Evolutionary conservation across 92 coral and sea anemone species (phyloP).

Genomic region (Porites cylindrica): DNA sequence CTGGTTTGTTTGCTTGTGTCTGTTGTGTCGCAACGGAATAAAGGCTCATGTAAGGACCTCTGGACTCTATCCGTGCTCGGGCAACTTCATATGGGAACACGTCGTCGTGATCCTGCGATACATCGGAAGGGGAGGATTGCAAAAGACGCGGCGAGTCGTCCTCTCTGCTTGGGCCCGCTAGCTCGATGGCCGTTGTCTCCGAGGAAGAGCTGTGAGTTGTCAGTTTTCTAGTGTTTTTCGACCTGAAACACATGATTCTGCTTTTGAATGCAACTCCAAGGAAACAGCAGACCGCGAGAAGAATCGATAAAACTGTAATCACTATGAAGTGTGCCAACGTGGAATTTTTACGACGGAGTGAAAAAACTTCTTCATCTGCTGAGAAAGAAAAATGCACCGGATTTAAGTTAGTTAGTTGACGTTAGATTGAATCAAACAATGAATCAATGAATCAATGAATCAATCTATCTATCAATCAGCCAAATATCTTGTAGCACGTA

Average conservation of each 20-base stretch:
- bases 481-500: too few relatives aligned
- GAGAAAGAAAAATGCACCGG: background rate
- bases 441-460: too few relatives aligned
- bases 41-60: conserved; percentile 33
- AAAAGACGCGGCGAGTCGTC: conserved; percentile 2
- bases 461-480: too few relatives aligned
- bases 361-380: background rate
- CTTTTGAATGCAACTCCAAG: background rate
- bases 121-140: conserved; percentile 24
- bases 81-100: conserved; percentile 45
- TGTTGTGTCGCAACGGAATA: background rate
- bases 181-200: conserved; percentile 29
- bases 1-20: conserved; percentile 23
- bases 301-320: conserved; percentile 9
- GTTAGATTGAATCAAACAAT: too few relatives aligned
- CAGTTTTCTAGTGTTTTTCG: conserved; percentile 17
- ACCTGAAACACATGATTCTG: background rate
- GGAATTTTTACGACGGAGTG: background rate
- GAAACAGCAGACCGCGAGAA: conserved; percentile 12
- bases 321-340: background rate
- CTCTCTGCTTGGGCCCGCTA: background rate
- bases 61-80: background rate
- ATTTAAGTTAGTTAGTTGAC: too few relatives aligned
- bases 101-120: conserved; percentile 33
- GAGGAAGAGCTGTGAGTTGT: conserved; percentile 32